phyloP scores from a whole-genome alignment of 2,888 invertebrate genomes.

The Leptura quadrifasciata region DNA sequence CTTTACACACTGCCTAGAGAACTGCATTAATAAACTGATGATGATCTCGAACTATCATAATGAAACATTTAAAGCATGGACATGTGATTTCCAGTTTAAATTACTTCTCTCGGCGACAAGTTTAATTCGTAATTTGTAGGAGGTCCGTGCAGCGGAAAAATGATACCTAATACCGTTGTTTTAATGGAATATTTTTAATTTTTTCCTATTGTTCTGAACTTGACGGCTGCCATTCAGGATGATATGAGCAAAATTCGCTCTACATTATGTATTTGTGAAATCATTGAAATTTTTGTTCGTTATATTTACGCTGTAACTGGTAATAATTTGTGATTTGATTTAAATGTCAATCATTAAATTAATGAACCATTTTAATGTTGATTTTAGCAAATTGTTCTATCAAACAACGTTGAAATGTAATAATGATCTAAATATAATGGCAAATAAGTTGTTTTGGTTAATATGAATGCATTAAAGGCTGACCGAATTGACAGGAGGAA shows the following conservation, averaged over 20 bases:
- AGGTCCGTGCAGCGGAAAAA: conserved; percentile 37
- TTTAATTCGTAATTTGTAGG: conserved; percentile 9
- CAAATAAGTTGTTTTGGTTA: neutral
- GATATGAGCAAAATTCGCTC: conserved; percentile 55
- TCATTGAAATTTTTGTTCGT: conserved; percentile 52
- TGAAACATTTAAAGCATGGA: too few relatives aligned
- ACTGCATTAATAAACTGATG: too few relatives aligned
- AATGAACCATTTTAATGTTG: conserved; percentile 63
- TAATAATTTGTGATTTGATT: conserved; percentile 54
- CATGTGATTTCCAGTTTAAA: neutral
- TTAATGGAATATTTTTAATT: conserved; percentile 53
- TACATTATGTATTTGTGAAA: conserved; percentile 50
- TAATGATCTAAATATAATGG: conserved; percentile 46
- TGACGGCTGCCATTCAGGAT: conserved; percentile 64
- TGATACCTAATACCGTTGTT: conserved; percentile 46
- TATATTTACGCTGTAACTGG: conserved; percentile 40
- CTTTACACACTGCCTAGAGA: too few relatives aligned
- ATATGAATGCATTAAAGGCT: neutral
- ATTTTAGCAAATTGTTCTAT: conserved; percentile 54
- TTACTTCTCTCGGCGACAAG: conserved; percentile 12
- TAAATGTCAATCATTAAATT: conserved; percentile 60
- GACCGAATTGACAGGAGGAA: neutral
- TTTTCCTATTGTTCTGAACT: conserved; percentile 53
- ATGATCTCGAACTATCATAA: too few relatives aligned
- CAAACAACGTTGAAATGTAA: conserved; percentile 39